Base-by-base conservation (phyloP, 2,113 vertebrate species). In the Oncorhynchus nerka region DNA sequence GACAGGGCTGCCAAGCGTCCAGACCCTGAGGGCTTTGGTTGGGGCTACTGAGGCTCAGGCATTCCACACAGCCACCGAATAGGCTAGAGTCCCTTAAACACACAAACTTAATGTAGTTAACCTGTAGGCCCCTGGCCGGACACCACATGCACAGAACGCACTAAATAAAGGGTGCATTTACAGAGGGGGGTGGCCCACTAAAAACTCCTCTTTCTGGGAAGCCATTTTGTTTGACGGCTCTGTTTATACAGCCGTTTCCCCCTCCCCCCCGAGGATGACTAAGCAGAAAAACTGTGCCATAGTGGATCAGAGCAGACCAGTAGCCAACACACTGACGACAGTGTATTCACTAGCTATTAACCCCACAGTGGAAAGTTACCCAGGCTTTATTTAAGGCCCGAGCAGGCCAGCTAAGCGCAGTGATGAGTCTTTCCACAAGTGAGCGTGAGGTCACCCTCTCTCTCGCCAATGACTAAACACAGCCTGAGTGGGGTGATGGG, bases 81-180 rank as follows among this genome's bases (percentile, higher is more conserved):
- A 55, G 16, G 51, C 79, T 79, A 90, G 20, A 86, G 82, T 73
- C 85, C 51, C 51, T 55, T 55, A 45, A 45, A 72, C 81, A 83
- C 55, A 78, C 62, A 64, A 15, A 66, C 57, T 28, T 64, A 34
- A 34, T 57, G 30, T 45, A 70, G n/a, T 83, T 67, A 79, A 80
- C 66, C 57, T 78, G 72, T 78, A 49, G 78, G 71, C 48, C 49
- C 20, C 70, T 87, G 84, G 72, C 9, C 2, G 9, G 39, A 28
- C 0, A 70, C 82, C 80, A 84, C 57, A 20, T 82, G 61, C 76
- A 75, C 70, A 75, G 61, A 71, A 81, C 75, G 71, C 74, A 77
- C 39, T 11, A 45, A 71, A 90, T 82, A 91, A 89, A 90, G 81
- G 83, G 80, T 79, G 84, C 78, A 86, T 91, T 92, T 86, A 89